Base-by-base conservation (phyloP, 2,888 invertebrate genomes). In the Chrysolina americana region DNA sequence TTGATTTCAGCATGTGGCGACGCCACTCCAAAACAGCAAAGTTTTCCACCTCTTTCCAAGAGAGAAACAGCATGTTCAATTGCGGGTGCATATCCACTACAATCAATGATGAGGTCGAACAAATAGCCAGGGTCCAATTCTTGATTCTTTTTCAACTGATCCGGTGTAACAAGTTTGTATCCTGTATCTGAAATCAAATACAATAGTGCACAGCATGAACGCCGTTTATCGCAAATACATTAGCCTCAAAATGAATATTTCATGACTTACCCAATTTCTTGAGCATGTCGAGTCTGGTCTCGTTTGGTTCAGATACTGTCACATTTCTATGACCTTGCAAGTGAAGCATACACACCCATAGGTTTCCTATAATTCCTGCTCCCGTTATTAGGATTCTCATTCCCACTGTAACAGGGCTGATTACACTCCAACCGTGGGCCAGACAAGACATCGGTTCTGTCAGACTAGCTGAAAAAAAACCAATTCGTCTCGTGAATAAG, bases 291-390 rank as follows among this genome's bases (percentile, higher is more conserved):
- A 91, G 82, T 28, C 92, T 87, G 0, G 84, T 78, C 13, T 86
- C 84, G 82, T 92, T 92, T 78, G 92, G 92, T 83, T 94, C 94
- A 0, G 92, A 92, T 6, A 94, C 89, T 0, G 92, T 93, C 0
- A 94, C 93, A 10, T 91, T 92, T 41, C 92, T 88, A 81, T 93
- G 92, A 0, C 94, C 94, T 59, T 92, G 92, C 8, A 92, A 89
- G 83, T 94, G 94, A 0, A 94, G 89, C 0, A 91, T 86, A 0
- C 91, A 90, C 0, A 91, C 87, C 93, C 94, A 94, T 0, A 94
- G 87, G 81, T 91, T 92, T 83, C 94, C 94, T 78, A 94, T 94
- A 64, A 94, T 94, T 0, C 94, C 94, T 69, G 94, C 93, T 0
- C 94, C 94, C 0, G 91, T 89, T 0, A 94, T 87, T 0, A 94